Evolutionary conservation across 2,797 vertebrate species (phyloP).

Genomic region (Epinephelus awoara): DNA sequence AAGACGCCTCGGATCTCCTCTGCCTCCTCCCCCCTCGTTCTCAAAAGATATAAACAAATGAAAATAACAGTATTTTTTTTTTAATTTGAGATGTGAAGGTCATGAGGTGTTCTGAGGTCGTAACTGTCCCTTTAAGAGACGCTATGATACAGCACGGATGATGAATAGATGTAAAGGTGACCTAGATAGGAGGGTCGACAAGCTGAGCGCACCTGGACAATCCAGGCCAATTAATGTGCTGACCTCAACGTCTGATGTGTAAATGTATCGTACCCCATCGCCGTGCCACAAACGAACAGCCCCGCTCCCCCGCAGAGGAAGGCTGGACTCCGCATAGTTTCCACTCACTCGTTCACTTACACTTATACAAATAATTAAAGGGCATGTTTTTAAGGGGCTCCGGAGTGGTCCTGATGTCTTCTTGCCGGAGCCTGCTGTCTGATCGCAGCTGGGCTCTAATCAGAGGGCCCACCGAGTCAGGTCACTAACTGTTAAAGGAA

Average conservation of each 20-base stretch:
- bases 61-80: conserved; percentile 18
- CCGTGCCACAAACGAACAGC: conserved; percentile 53
- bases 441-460: conserved; percentile 77
- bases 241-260: conserved; percentile 61
- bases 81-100: conserved; percentile 15
- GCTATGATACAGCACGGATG: background rate
- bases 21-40: background rate
- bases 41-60: conserved; percentile 27
- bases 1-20: conserved; percentile 40
- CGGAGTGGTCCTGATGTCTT: conserved; percentile 75
- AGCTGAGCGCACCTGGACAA: conserved; percentile 31
- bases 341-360: conserved; percentile 81
- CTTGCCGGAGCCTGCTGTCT: conserved; percentile 59
- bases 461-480: conserved; percentile 71
- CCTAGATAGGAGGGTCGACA: background rate
- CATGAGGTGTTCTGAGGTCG: background rate
- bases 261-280: conserved; percentile 64
- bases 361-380: conserved; percentile 85
- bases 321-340: conserved; percentile 83
- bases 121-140: background rate
- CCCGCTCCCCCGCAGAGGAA: conserved; percentile 64
- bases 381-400: conserved; percentile 75
- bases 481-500: conserved; percentile 59
- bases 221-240: background rate
- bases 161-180: conserved; percentile 4